A percentile compares a stretch with the other conserved stretches of the same genome.
These are phyloP conservation scores for Tinea semifulvella DNA, from an alignment of 2,888 invertebrate genomes.

Conservation along the genomic window DNA sequence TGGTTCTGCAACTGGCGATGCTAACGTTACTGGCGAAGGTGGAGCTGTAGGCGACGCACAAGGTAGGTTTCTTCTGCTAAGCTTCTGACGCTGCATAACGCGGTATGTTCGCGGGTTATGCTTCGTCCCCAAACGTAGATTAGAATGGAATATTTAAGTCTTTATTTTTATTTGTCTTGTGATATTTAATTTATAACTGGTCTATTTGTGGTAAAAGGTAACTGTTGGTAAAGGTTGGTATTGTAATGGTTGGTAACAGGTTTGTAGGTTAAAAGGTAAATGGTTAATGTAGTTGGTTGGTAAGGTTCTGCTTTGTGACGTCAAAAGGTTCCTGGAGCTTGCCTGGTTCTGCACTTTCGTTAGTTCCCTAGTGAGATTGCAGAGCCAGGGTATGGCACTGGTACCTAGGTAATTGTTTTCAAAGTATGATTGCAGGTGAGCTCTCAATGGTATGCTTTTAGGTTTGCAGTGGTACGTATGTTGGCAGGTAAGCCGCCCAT, in stretches of 20 bases:
- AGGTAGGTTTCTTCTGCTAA: conserved; percentile 51
- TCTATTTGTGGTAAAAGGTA: background rate
- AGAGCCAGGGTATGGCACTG: no score
- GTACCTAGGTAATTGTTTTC: no score
- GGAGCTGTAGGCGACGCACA: conserved; percentile 65
- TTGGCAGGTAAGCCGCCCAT: no score
- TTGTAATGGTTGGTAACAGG: background rate
- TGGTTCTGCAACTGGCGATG: conserved; percentile 59
- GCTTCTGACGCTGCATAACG: background rate
- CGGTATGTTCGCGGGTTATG: background rate
- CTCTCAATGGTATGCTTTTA: no score
- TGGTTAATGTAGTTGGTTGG: background rate
- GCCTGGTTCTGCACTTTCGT: no score
- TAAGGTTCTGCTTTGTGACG: background rate
- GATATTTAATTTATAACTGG: no score
- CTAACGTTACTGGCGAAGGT: conserved; percentile 60
- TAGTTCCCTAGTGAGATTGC: no score
- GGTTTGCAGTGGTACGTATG: no score
- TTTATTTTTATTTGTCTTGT: background rate
- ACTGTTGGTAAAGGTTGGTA: background rate
- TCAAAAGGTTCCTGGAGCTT: no score
- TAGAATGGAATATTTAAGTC: conserved; percentile 10
- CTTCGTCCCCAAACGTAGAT: conserved; percentile 6
- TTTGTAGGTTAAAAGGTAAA: background rate
- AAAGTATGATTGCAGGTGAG: no score